Conservation (phyloP, 2,113 vertebrate genomes). For the Oreamnos americanus region DNA sequence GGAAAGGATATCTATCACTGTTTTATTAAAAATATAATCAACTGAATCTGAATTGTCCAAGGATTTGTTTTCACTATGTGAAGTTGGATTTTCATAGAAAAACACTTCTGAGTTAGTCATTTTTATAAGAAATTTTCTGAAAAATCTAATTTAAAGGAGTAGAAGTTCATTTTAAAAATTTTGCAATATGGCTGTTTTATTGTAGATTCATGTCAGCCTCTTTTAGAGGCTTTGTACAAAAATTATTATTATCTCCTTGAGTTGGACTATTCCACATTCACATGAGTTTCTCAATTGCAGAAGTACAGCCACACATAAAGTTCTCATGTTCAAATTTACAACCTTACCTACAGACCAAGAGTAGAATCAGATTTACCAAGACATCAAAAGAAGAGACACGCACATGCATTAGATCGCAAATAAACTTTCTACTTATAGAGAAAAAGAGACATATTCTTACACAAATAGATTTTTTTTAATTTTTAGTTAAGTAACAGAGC, state of each 20-base stretch:
- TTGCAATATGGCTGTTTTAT: not conserved
- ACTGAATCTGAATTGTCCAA: not conserved
- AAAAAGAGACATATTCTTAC: not conserved
- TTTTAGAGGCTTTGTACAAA: not conserved
- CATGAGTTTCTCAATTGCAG: not conserved
- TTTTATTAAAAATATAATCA: not conserved
- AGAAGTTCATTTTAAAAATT: not conserved
- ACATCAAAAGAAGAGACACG: not conserved
- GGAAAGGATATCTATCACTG: not conserved
- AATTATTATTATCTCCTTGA: not conserved
- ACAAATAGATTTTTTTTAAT: not conserved
- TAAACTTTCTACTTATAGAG: not conserved
- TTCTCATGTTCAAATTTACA: not conserved
- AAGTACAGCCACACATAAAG: not conserved
- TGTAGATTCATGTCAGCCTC: not conserved
- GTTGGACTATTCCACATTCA: not conserved
- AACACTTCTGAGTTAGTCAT: not conserved
- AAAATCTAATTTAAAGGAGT: not conserved
- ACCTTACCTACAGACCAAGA: not conserved
- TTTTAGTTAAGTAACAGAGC: not conserved
- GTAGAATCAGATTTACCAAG: not conserved
- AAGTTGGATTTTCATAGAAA: not conserved
- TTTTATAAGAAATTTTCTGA: not conserved
- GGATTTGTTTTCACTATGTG: not conserved
- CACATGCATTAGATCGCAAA: not conserved